Percentiles rank a stretch among this genome's conserved stretches.
phyloP scores from a whole-genome alignment of 92 coral and sea anemone species.

The Phymanthus crucifer region DNA sequence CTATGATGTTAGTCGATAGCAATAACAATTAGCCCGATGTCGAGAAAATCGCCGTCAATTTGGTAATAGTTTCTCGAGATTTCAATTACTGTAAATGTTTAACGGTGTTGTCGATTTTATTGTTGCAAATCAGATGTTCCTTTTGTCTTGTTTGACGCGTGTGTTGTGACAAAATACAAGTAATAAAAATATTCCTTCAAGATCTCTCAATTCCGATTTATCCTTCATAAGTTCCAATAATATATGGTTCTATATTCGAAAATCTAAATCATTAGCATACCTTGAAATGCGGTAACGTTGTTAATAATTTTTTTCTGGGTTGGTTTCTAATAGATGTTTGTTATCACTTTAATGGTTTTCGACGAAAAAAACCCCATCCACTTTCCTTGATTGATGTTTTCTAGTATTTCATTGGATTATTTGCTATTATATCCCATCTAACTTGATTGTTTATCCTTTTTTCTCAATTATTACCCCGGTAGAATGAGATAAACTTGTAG shows the following conservation, averaged over 20 bases:
- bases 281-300: not conserved
- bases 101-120: not conserved
- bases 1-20: not conserved
- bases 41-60: constrained; percentile 1
- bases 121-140: not conserved
- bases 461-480: not conserved
- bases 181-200: not conserved
- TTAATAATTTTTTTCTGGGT: not conserved
- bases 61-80: constrained; percentile 7
- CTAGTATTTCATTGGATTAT: not conserved
- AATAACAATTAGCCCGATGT: not conserved
- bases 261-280: not conserved
- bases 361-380: not conserved
- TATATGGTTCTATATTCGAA: not conserved
- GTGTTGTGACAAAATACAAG: not conserved
- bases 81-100: not conserved
- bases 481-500: not conserved
- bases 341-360: not conserved
- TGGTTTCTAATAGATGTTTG: not conserved
- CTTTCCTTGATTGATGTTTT: not conserved
- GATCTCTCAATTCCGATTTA: not conserved
- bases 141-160: not conserved
- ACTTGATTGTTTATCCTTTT: not conserved
- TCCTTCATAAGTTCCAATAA: not conserved
- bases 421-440: not conserved